Conservation (phyloP, 2,888 invertebrate species). For the Andrena trimmerana region DNA sequence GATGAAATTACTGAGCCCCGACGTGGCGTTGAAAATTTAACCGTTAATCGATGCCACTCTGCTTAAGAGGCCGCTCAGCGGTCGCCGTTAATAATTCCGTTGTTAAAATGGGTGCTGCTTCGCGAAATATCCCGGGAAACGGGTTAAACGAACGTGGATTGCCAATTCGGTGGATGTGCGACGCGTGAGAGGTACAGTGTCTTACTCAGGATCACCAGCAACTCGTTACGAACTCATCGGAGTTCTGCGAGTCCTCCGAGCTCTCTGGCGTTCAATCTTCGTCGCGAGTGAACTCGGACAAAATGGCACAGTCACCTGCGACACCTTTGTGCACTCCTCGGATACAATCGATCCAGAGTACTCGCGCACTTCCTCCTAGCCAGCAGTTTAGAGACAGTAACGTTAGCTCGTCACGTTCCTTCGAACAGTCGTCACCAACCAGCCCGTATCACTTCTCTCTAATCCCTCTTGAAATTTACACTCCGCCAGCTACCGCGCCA, state of each 20-base stretch:
- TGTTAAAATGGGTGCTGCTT: background rate
- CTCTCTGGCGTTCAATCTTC: background rate
- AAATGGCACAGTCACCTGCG: background rate
- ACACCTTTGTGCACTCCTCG: no score
- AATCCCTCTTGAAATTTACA: background rate
- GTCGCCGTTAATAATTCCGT: background rate
- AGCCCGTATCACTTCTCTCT: background rate
- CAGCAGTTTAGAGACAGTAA: background rate
- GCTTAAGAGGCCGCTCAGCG: background rate
- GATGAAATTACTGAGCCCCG: slow-evolving; percentile 16
- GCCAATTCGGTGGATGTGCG: no score
- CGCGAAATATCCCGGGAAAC: background rate
- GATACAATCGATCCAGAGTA: background rate
- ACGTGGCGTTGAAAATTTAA: background rate
- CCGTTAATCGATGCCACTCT: background rate
- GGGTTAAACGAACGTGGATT: no score
- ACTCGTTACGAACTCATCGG: no score
- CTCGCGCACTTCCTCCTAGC: background rate
- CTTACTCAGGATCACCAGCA: no score
- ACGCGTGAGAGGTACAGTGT: no score
- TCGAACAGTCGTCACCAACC: background rate
- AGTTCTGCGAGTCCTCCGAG: background rate
- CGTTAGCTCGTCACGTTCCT: background rate
- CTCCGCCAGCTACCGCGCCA: background rate
- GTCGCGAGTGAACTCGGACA: background rate